These are phyloP conservation scores for Onchidella celtica DNA, from an alignment of 2,888 invertebrate species.

Conservation along the genomic window DNA sequence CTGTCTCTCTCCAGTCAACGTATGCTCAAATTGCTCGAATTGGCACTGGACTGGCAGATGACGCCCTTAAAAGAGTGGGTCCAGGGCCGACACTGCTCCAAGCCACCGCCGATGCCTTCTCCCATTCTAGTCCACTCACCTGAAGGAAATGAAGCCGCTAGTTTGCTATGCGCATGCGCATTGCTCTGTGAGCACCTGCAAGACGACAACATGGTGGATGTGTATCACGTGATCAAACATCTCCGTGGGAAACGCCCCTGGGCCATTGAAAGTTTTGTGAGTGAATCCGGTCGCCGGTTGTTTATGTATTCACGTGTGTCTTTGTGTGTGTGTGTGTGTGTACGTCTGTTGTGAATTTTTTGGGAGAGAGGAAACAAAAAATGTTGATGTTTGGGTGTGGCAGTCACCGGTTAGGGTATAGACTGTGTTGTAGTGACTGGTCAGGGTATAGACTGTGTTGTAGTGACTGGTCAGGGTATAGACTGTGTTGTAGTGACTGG, in stretches of 20 bases:
- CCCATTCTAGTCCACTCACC: slow-evolving; percentile 1
- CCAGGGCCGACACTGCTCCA: neutral
- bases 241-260: slow-evolving; percentile 72
- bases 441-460: no score
- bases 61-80: neutral
- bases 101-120: neutral
- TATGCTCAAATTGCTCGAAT: slow-evolving; percentile 70
- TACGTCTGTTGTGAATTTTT: no score
- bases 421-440: no score
- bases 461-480: no score
- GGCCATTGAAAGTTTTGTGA: slow-evolving; percentile 60
- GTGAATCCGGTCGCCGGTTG: neutral
- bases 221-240: slow-evolving; percentile 77
- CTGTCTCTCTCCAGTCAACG: no score
- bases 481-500: no score
- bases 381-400: no score
- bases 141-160: slow-evolving; percentile 53
- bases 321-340: no score
- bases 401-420: no score
- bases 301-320: no score
- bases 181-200: slow-evolving; percentile 72
- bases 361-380: no score
- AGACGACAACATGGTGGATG: slow-evolving; percentile 72
- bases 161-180: slow-evolving; percentile 71
- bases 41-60: slow-evolving; percentile 70